Conservation (phyloP, 30 jellyfish, hydroid and myxozoan genomes). For the Phacellophora camtschatica region DNA sequence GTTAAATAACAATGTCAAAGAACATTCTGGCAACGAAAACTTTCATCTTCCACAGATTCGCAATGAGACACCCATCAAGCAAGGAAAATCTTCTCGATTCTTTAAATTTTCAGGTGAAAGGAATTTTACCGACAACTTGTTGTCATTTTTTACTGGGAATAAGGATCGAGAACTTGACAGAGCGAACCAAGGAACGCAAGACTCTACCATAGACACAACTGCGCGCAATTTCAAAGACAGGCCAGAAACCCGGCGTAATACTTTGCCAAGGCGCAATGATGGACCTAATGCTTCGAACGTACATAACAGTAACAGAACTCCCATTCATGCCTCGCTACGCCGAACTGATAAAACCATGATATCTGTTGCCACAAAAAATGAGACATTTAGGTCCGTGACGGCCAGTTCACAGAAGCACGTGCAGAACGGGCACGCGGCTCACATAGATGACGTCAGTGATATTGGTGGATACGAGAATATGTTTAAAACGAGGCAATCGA, state of each 20-base stretch:
- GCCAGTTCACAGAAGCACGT: constrained; percentile 17
- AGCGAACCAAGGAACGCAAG: background rate
- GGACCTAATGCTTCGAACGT: background rate
- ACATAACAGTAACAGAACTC: background rate
- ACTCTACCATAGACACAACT: background rate
- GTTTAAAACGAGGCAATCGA: constrained; percentile 59
- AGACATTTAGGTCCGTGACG: constrained; percentile 58
- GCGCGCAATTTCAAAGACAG: too few species aligned
- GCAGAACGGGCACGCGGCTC: constrained; percentile 7
- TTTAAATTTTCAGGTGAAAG: constrained; percentile 33
- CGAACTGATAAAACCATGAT: constrained; percentile 14
- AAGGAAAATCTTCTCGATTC: constrained; percentile 28
- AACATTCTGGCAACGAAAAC: background rate
- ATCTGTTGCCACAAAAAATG: constrained; percentile 34
- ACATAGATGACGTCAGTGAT: constrained; percentile 34
- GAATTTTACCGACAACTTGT: constrained; percentile 50
- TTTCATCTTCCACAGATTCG: constrained; percentile 50
- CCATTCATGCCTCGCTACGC: constrained; percentile 4
- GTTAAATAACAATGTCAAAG: background rate
- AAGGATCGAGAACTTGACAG: constrained; percentile 30
- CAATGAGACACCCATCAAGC: constrained; percentile 26
- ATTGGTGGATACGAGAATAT: constrained; percentile 53
- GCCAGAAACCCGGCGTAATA: background rate
- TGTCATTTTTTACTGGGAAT: constrained; percentile 55
- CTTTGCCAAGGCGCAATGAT: background rate